Evolutionary conservation across 2,797 vertebrate genomes (phyloP).

Genomic region (Delichon dasypus): DNA sequence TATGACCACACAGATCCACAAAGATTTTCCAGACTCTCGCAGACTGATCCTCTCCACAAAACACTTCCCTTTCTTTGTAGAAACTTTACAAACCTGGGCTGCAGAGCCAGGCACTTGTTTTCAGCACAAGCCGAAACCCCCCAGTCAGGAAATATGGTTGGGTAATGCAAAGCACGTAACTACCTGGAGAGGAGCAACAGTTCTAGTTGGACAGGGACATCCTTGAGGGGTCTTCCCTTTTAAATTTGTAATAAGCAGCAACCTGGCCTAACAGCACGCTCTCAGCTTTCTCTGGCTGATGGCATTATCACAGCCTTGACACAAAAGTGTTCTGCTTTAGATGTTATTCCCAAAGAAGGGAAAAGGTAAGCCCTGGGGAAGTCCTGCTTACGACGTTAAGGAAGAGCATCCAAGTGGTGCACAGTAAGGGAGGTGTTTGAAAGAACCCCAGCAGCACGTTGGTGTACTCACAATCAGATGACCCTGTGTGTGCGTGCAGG

Average conservation of each 20-base stretch:
- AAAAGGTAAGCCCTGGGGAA: not conserved
- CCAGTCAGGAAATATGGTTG: not conserved
- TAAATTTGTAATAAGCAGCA: not conserved
- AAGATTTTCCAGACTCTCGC: not conserved
- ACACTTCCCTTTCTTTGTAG: not conserved
- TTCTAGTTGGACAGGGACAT: not conserved
- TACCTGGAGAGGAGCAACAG: not conserved
- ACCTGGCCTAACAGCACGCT: not conserved
- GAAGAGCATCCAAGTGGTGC: not conserved
- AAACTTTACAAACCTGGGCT: not conserved
- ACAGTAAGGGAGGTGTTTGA: not conserved
- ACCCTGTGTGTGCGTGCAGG: constrained; percentile 81
- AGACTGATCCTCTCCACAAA: not conserved
- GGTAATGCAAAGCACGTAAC: not conserved
- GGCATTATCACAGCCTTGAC: not conserved
- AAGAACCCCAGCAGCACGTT: constrained; percentile 6
- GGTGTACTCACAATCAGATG: constrained; percentile 84
- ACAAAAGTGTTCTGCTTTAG: not conserved
- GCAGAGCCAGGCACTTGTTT: not conserved
- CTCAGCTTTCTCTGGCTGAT: not conserved
- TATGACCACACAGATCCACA: not conserved
- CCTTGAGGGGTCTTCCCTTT: not conserved
- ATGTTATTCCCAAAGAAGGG: not conserved
- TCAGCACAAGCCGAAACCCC: not conserved
- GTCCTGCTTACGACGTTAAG: not conserved